Evolutionary conservation across 2,888 invertebrate species (phyloP).

Genomic region (Pterostichus niger): DNA sequence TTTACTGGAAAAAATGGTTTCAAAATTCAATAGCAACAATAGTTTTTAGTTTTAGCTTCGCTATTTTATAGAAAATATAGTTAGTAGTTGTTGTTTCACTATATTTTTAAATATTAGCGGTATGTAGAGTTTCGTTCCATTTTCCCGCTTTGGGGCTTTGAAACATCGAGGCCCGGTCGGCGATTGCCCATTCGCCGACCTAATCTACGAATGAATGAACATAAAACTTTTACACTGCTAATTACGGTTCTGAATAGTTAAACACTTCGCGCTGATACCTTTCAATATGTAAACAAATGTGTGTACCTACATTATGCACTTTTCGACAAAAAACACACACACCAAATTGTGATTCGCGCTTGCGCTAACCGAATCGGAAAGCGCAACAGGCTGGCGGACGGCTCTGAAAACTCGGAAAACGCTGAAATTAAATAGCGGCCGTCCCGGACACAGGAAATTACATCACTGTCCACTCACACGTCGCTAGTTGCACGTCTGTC

Average conservation of each 20-base stretch:
- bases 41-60: too few species aligned
- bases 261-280: not conserved
- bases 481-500: constrained; percentile 17
- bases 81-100: too few species aligned
- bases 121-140: too few species aligned
- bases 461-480: constrained; percentile 55
- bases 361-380: constrained; percentile 4
- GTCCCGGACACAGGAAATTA: constrained; percentile 33
- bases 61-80: too few species aligned
- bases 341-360: not conserved
- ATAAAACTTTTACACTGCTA: too few species aligned
- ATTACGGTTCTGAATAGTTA: constrained; percentile 18
- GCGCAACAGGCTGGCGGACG: constrained; percentile 45
- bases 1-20: too few species aligned
- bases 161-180: too few species aligned
- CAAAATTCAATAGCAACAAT: too few species aligned
- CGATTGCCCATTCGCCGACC: too few species aligned
- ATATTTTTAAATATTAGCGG: too few species aligned
- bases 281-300: not conserved
- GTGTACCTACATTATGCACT: constrained; percentile 1
- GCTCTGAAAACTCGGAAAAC: constrained; percentile 40
- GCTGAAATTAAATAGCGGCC: constrained; percentile 46
- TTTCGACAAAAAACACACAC: not conserved
- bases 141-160: too few species aligned
- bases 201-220: too few species aligned